Conservation (phyloP, 2,113 vertebrate genomes). For the Sarotherodon lohbergeri region DNA sequence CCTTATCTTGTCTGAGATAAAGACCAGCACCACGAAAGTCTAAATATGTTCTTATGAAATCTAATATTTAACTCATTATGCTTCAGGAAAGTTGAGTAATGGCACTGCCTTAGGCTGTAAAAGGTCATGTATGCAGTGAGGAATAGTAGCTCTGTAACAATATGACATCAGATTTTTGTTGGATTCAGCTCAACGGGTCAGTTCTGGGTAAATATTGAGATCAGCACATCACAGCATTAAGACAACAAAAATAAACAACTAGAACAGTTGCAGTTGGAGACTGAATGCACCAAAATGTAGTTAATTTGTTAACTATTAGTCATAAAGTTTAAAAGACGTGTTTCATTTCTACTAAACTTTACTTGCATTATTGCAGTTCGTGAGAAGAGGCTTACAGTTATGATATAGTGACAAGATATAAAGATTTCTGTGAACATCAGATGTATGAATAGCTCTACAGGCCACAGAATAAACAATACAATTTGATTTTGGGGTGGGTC, state of each 20-base stretch:
- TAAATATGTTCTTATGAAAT: background rate
- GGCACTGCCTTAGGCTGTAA: background rate
- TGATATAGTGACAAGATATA: background rate
- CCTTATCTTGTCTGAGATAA: background rate
- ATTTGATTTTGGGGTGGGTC: background rate
- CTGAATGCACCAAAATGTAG: background rate
- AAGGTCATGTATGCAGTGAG: background rate
- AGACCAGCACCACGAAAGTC: background rate
- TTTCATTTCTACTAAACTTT: accelerated
- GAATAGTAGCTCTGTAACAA: background rate
- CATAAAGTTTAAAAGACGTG: background rate
- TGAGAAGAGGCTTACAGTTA: background rate
- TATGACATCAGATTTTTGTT: background rate
- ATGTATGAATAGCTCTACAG: background rate
- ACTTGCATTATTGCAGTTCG: accelerated
- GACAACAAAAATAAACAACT: background rate
- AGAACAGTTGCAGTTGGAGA: background rate
- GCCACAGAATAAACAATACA: background rate
- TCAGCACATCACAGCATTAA: background rate
- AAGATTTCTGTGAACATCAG: background rate
- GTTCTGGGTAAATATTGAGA: background rate
- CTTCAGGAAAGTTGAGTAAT: background rate
- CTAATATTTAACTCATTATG: background rate
- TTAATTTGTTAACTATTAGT: background rate
- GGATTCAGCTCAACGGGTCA: background rate